Evolutionary conservation across 2,797 vertebrate species (phyloP), one percentile per base, ranked within the genome.

Genomic region (Danio jaintianensis): DNA sequence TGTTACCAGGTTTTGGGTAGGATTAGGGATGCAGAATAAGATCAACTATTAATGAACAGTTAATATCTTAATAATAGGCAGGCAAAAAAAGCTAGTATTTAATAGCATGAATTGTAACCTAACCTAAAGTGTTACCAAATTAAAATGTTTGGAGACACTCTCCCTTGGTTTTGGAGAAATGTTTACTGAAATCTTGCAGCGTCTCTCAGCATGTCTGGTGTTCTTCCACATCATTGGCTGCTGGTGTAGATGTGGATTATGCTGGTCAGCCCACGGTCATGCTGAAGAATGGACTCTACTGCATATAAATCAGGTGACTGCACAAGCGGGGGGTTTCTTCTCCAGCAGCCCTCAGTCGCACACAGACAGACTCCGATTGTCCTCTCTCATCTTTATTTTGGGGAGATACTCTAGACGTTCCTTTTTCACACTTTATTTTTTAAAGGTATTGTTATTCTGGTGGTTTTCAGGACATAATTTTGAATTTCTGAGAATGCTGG

Each of bases 271-370:
- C 93, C 90, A 92, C 93, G 84, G 91, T 88, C 75, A 79, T 86
- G 78, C 88, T 87, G 85, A 85, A 88, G 87, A 93, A 93, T 92
- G 89, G 84, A 81, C 86, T 82, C 82, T 84, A 85, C 89, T 92
- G 94, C 92, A 94, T 95, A 92, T 94, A 94, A 95, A 95, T 92
- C 92, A 93, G 94, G 91, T 93, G 92, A 93, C 92, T 89, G 90
- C 91, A 92, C 92, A 93, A 89, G 89, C 86, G 16, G 6, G 29
- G 82, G 84, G 77, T 89, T 91, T 91, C 89, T 91, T 91, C 82
- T 83, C 58, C 87, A 38, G 62, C 85, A 66, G n/a, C 82, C 87
- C 84, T 75, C 85, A 78, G 52, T 58, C 16, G 79, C 76, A 67
- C 72, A 79, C 52, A 63, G 86, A 85, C 61, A 63, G 86, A 85